A percentile compares a stretch with the other conserved stretches of the same genome.
These are phyloP conservation scores for Pogonomyrmex californicus DNA, from an alignment of 1,140 invertebrate species.

Conservation along the genomic window DNA sequence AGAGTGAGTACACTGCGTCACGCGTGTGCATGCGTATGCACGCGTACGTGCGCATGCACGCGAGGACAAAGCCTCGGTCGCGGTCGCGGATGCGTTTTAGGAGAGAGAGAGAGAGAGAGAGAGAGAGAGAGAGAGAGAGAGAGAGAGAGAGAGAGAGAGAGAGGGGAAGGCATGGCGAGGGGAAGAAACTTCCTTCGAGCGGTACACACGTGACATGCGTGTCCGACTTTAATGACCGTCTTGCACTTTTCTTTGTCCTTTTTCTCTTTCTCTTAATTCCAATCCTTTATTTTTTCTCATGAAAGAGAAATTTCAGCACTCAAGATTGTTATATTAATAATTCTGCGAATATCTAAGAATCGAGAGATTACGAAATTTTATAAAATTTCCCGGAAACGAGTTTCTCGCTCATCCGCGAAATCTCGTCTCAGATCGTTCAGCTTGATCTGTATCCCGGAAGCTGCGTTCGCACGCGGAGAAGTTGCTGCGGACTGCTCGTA, in stretches of 20 bases:
- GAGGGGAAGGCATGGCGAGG: not conserved
- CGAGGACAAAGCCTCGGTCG: slow-evolving; percentile 55
- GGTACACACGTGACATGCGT: slow-evolving; percentile 46
- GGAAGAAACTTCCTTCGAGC: slow-evolving; percentile 39
- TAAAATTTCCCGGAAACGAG: slow-evolving; percentile 15
- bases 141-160: not conserved
- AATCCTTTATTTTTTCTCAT: not conserved
- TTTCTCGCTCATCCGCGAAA: slow-evolving; percentile 27
- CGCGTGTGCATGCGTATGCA: slow-evolving; percentile 44
- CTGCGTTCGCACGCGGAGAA: not conserved
- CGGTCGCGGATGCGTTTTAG: slow-evolving; percentile 30
- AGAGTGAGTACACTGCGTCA: slow-evolving; percentile 62
- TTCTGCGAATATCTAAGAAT: not conserved
- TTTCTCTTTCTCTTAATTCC: not conserved
- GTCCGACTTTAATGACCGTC: slow-evolving; percentile 33
- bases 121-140: not conserved
- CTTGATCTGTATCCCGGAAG: slow-evolving; percentile 40
- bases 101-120: not conserved
- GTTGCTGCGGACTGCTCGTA: slow-evolving; percentile 29
- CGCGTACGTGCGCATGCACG: slow-evolving; percentile 29
- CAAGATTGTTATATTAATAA: not conserved
- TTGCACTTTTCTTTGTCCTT: not conserved
- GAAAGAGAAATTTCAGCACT: slow-evolving; percentile 6
- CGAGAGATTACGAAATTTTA: not conserved
- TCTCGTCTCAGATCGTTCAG: slow-evolving; percentile 1